These are phyloP conservation scores for Eupsittula cactorum DNA, from an alignment of 2,113 vertebrate species.

Conservation along the genomic window DNA sequence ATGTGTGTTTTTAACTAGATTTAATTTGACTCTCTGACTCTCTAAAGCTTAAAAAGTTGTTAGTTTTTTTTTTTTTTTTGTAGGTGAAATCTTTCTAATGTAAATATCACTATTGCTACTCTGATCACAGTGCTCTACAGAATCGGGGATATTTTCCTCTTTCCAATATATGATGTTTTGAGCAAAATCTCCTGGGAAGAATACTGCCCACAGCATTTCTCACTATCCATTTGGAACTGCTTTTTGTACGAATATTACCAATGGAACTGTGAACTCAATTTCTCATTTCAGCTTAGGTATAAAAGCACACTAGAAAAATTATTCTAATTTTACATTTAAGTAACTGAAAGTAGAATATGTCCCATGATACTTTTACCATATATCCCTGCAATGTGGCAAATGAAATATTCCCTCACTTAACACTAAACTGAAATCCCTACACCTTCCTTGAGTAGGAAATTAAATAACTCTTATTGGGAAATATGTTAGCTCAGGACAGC, in stretches of 20 bases:
- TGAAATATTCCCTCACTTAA: conserved; percentile 17
- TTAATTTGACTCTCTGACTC: neutral
- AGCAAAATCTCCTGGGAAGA: conserved; percentile 30
- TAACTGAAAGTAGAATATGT: conserved; percentile 46
- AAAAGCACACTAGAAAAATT: conserved; percentile 13
- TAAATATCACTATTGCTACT: conserved; percentile 16
- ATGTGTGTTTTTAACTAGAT: neutral
- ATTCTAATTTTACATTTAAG: conserved; percentile 48
- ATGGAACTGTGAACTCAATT: neutral
- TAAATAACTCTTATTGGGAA: conserved; percentile 2
- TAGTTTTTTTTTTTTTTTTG: too few relatives aligned
- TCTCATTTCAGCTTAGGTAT: conserved; percentile 38
- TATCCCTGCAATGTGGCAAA: neutral
- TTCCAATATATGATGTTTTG: conserved; percentile 11
- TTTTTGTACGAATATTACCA: conserved; percentile 12
- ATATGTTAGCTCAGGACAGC: neutral
- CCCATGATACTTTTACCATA: neutral
- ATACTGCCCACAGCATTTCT: conserved; percentile 19
- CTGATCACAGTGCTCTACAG: neutral
- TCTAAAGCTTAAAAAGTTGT: neutral
- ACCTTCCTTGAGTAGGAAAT: neutral
- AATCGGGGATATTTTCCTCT: conserved; percentile 11
- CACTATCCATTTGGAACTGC: conserved; percentile 25
- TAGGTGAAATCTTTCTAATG: neutral
- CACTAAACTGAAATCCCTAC: neutral